Base-by-base conservation (phyloP, 2,888 invertebrate species). In the Ochropacha duplaris region DNA sequence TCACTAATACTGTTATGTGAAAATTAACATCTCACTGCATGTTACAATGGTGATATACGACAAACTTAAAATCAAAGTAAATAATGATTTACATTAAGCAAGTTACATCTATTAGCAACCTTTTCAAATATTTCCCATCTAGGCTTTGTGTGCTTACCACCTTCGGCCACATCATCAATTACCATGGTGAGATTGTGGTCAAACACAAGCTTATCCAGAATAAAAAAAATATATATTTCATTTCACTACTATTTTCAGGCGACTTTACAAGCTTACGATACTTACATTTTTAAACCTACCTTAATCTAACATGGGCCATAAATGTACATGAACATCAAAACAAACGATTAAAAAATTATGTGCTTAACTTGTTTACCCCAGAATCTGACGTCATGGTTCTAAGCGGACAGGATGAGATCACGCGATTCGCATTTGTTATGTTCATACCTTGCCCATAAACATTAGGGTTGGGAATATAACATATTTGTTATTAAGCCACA, bases 381-480 rank as follows among this genome's bases (percentile, higher is more conserved):
- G 52, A 57, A 12, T 65, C 55, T 87, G 82, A 82, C 84, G 86
- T 85, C 86, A 86, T 61, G 56, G 54, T 60, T 59, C 60, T 58
- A 67, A 75, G 64, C 66, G 67, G 68, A 68, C 69, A 58, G 65
- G 77, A 75, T 87, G 85, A 86, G 79, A 83, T 87, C 87, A 88
- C 76, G 68, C 61, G 62, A 67, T 71, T 72, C 71, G 71, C 28
- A 68, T 71, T 72, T 63, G 63, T 65, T 66, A 64, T 74, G 72
- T 81, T 78, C 73, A 69, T 73, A 71, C 71, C 76, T 16, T 34
- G 5, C 12, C 34, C 72, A 65, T 59, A 63, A 57, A 65, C 62
- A 68, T 63, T 64, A 66, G 73, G 73, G 72, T 61, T 72, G 67
- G 60, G 78, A 76, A 72, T 31, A 70, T 62, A 63, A 59, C 62